Evolutionary conservation across 2,797 vertebrate species (phyloP).

Genomic region (Acrossocheilus fasciatus): DNA sequence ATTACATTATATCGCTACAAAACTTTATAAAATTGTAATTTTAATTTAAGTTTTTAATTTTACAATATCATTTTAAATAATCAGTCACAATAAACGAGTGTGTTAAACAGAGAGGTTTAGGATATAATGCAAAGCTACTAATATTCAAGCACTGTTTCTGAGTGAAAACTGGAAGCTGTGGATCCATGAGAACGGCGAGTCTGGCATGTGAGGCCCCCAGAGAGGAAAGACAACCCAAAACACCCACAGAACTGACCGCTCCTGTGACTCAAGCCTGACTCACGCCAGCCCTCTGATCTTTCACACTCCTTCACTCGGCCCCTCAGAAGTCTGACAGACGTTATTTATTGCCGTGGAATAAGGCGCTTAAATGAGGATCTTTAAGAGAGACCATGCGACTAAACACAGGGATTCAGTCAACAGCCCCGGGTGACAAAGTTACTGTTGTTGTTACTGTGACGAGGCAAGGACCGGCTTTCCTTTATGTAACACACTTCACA

Average conservation of each 20-base stretch:
- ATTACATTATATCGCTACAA: too few relatives aligned
- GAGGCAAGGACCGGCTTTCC: neutral
- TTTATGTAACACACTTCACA: neutral
- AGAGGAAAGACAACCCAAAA: constrained; percentile 52
- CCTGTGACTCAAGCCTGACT: constrained; percentile 54
- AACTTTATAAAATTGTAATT: too few relatives aligned
- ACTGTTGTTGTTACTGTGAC: constrained; percentile 21
- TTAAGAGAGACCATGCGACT: constrained; percentile 38
- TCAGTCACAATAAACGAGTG: neutral
- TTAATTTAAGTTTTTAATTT: neutral
- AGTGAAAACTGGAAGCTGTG: neutral
- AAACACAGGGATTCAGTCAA: constrained; percentile 41
- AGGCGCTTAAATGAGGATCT: constrained; percentile 22
- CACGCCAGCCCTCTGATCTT: constrained; percentile 53
- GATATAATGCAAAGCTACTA: neutral
- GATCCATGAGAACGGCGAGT: constrained; percentile 5
- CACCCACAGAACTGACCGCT: constrained; percentile 39
- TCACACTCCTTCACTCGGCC: constrained; percentile 45
- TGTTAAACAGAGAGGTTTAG: neutral
- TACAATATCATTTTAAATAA: neutral
- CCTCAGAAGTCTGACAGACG: constrained; percentile 49
- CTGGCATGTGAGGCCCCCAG: constrained; percentile 16
- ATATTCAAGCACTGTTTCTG: neutral
- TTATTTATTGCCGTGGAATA: constrained; percentile 41
- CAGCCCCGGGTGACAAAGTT: neutral